These are phyloP conservation scores for Heliothis virescens DNA, from an alignment of 1,140 invertebrate species.

Conservation along the genomic window DNA sequence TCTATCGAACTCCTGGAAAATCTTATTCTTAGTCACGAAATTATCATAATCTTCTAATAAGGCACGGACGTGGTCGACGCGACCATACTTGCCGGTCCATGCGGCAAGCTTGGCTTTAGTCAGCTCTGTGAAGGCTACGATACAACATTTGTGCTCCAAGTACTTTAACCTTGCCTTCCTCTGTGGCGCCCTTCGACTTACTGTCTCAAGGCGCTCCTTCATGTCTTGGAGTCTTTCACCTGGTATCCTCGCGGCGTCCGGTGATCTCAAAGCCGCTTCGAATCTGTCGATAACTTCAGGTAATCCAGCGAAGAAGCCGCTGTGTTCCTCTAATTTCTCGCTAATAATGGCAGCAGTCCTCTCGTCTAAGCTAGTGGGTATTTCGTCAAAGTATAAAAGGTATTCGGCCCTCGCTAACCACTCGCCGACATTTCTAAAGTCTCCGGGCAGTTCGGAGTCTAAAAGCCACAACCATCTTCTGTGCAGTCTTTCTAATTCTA, in stretches of 20 bases:
- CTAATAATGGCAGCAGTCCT: constrained; percentile 95
- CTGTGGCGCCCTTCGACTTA: constrained; percentile 91
- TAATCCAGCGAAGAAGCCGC: constrained; percentile 94
- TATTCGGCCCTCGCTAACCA: constrained; percentile 96
- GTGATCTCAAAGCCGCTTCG: constrained; percentile 88
- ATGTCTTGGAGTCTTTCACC: constrained; percentile 93
- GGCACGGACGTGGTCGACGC: constrained; percentile 92
- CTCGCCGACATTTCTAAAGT: constrained; percentile 94
- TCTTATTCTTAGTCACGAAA: constrained; percentile 96
- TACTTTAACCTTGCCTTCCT: constrained; percentile 94
- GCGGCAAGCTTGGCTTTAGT: constrained; percentile 95
- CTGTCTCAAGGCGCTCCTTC: constrained; percentile 90
- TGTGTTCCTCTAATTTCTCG: constrained; percentile 95
- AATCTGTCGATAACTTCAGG: constrained; percentile 93
- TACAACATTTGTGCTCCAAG: constrained; percentile 96
- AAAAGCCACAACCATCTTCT: constrained; percentile 94
- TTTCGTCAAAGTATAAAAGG: constrained; percentile 92
- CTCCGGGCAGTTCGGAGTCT: constrained; percentile 93
- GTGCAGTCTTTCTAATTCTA: constrained; percentile 91
- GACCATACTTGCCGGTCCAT: constrained; percentile 96
- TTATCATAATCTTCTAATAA: constrained; percentile 96
- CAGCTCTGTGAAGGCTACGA: constrained; percentile 95
- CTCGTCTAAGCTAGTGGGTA: constrained; percentile 93
- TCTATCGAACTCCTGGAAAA: constrained; percentile 98
- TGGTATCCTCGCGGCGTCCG: constrained; percentile 89